Conservation (phyloP, 1,140 invertebrate genomes). For the Cylas formicarius region DNA sequence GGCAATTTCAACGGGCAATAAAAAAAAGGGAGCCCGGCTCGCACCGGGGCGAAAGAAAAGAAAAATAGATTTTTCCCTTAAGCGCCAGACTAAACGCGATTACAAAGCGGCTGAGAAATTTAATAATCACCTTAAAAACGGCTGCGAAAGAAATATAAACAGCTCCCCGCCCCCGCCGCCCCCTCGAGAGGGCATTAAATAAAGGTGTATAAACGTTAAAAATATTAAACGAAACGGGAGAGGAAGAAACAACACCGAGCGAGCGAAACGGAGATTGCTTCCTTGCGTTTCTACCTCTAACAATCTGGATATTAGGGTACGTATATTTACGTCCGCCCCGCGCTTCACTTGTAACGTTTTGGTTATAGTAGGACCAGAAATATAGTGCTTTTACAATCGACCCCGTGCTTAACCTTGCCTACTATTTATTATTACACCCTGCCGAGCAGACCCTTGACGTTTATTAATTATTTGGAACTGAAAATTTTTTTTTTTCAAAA, state of each 20-base stretch:
- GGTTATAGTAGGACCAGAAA: too few relatives aligned
- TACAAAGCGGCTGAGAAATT: slow-evolving; percentile 37
- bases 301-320: slow-evolving; percentile 36
- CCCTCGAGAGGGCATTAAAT: slow-evolving; percentile 32
- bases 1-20: too few relatives aligned
- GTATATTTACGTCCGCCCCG: slow-evolving; percentile 35
- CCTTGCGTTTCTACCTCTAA: slow-evolving; percentile 29
- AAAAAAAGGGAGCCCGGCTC: slow-evolving; percentile 10
- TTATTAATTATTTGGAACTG: too few relatives aligned
- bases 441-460: too few relatives aligned
- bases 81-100: slow-evolving; percentile 28
- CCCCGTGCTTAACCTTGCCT: too few relatives aligned
- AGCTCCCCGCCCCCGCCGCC: too few relatives aligned
- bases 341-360: too few relatives aligned
- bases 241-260: too few relatives aligned
- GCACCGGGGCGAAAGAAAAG: slow-evolving; percentile 19
- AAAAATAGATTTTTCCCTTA: slow-evolving; percentile 32
- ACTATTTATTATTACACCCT: too few relatives aligned
- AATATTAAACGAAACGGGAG: slow-evolving; percentile 28
- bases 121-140: slow-evolving; percentile 37
- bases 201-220: slow-evolving; percentile 37
- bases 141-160: slow-evolving; percentile 29
- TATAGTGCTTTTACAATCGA: too few relatives aligned
- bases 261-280: slow-evolving; percentile 29
- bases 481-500: too few relatives aligned